These are phyloP conservation scores for Nasonia vitripennis DNA, from an alignment of 1,140 invertebrate species.

Conservation along the genomic window DNA sequence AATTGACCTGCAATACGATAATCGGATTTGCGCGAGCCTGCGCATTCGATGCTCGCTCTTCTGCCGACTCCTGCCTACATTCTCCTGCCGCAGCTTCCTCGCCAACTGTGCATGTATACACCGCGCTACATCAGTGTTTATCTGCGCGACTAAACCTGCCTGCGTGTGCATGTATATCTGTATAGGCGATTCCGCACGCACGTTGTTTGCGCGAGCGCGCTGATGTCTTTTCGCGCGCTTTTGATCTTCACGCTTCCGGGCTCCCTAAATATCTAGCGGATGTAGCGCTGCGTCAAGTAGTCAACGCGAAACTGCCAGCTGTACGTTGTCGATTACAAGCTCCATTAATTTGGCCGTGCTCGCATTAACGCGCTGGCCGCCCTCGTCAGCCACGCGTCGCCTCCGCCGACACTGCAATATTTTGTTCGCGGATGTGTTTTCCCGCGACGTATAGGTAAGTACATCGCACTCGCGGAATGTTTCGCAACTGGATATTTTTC, in stretches of 20 bases:
- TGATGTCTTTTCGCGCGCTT: neutral
- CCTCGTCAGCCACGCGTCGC: neutral
- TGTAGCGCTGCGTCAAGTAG: neutral
- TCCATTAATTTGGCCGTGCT: neutral
- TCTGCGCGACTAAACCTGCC: neutral
- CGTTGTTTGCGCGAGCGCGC: neutral
- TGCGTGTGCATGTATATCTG: neutral
- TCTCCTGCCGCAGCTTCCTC: neutral
- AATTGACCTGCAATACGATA: slow-evolving; percentile 31
- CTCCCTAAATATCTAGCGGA: neutral
- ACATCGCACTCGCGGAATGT: neutral
- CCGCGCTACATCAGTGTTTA: neutral
- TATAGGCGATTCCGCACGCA: neutral
- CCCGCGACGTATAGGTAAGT: neutral
- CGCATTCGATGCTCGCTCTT: neutral
- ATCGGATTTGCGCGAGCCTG: slow-evolving; percentile 10
- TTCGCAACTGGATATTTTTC: neutral
- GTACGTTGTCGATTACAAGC: neutral
- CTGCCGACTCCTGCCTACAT: neutral
- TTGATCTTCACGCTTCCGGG: neutral
- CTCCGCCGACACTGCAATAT: neutral
- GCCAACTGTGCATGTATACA: neutral
- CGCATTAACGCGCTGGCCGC: neutral
- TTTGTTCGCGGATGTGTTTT: neutral
- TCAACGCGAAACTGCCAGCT: neutral